Evolutionary conservation across 2,113 vertebrate genomes (phyloP).

Genomic region (Vulpes lagopus): DNA sequence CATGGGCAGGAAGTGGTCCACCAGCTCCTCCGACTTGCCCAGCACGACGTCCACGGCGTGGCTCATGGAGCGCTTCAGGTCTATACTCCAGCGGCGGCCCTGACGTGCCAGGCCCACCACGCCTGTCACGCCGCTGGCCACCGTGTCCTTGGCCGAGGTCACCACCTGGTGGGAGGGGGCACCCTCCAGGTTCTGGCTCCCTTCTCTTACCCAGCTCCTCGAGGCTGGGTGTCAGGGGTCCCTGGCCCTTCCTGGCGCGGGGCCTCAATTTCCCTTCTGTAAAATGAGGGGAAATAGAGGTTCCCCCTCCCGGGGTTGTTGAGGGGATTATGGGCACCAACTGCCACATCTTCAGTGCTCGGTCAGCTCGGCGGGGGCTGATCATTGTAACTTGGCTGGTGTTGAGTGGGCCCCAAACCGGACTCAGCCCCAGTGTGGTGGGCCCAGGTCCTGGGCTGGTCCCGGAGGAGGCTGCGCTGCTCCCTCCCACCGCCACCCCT

Average conservation of each 20-base stretch:
- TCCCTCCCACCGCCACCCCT: neutral
- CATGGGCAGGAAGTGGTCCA: slow-evolving; percentile 95
- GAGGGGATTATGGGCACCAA: neutral
- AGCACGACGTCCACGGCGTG: slow-evolving; percentile 90
- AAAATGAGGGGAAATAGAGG: neutral
- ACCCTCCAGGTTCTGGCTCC: neutral
- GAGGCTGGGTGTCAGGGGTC: slow-evolving; percentile 63
- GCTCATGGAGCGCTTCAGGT: slow-evolving; percentile 91
- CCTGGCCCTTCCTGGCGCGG: slow-evolving; percentile 82
- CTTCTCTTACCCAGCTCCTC: too few relatives aligned
- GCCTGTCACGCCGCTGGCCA: slow-evolving; percentile 86
- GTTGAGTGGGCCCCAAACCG: neutral
- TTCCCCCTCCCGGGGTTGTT: neutral
- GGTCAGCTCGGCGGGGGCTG: neutral
- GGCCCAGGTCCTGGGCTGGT: neutral
- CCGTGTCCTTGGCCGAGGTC: slow-evolving; percentile 89
- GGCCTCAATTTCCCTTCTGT: neutral
- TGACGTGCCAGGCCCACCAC: slow-evolving; percentile 87
- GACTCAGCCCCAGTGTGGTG: fast-evolving
- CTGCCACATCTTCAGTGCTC: neutral
- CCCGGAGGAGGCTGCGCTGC: too few relatives aligned
- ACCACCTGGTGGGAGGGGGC: slow-evolving; percentile 66
- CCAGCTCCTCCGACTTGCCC: slow-evolving; percentile 92
- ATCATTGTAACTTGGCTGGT: neutral
- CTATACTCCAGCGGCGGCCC: slow-evolving; percentile 91